Evolutionary conservation across 2,888 invertebrate genomes (phyloP).

Genomic region (Morinoia aosen): DNA sequence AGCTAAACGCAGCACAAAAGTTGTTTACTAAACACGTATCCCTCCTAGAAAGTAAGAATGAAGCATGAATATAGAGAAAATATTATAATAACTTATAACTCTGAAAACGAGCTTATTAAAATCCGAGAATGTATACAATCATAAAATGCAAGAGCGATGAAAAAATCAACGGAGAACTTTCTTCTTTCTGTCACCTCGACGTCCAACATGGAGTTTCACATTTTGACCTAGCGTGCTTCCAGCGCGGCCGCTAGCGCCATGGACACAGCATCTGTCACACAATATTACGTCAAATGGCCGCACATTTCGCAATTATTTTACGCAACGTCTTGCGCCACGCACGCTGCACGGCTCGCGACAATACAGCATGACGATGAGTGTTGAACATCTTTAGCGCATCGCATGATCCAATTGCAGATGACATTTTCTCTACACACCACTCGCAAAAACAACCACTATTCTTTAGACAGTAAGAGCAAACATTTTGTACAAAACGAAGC

Average conservation of each 20-base stretch:
- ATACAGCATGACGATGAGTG: not conserved
- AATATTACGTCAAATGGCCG: not conserved
- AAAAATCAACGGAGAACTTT: not conserved
- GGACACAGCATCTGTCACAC: not conserved
- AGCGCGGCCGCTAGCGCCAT: not conserved
- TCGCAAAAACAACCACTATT: not conserved
- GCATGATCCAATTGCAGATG: not conserved
- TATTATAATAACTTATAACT: not conserved
- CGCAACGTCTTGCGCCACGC: not conserved
- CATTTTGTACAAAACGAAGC: not conserved
- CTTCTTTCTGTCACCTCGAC: not conserved
- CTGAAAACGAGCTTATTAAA: no score
- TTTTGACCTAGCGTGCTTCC: not conserved
- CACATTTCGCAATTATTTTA: not conserved
- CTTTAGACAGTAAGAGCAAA: not conserved
- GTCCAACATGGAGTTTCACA: not conserved
- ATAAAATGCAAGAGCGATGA: not conserved
- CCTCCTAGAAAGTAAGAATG: not conserved
- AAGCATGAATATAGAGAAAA: not conserved
- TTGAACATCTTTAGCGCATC: not conserved
- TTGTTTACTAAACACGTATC: not conserved
- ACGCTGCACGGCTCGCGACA: not conserved
- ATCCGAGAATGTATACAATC: no score
- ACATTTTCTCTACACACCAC: not conserved
- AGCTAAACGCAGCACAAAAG: not conserved